These are phyloP conservation scores for Sebastes ruberrimus DNA, from an alignment of 2,797 vertebrate genomes.

Conservation along the genomic window DNA sequence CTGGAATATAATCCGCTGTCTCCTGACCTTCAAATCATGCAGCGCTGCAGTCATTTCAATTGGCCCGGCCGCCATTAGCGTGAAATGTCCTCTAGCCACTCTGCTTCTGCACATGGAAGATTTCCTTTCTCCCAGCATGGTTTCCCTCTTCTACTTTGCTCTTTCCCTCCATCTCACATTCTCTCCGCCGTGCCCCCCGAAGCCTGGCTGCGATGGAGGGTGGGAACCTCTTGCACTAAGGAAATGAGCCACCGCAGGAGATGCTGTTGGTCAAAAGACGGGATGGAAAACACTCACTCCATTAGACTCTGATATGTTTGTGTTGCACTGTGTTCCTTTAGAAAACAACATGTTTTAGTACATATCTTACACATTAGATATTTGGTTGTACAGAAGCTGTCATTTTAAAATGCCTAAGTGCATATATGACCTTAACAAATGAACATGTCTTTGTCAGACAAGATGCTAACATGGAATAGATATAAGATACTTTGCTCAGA, in stretches of 20 bases:
- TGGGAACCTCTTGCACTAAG: slow-evolving; percentile 73
- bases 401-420: slow-evolving; percentile 18
- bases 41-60: slow-evolving; percentile 85
- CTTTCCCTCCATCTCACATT: slow-evolving; percentile 71
- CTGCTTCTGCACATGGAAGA: slow-evolving; percentile 77
- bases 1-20: slow-evolving; percentile 86
- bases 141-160: slow-evolving; percentile 78
- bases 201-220: slow-evolving; percentile 66
- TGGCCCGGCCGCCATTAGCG: slow-evolving; percentile 84
- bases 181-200: slow-evolving; percentile 64
- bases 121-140: slow-evolving; percentile 85
- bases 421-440: slow-evolving; percentile 21
- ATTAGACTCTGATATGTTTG: slow-evolving; percentile 62
- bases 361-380: slow-evolving; percentile 3
- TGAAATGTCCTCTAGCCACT: slow-evolving; percentile 87
- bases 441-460: not conserved
- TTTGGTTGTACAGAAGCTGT: slow-evolving; percentile 4
- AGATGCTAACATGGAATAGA: not conserved
- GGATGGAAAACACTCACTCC: slow-evolving; percentile 64
- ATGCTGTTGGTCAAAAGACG: slow-evolving; percentile 75
- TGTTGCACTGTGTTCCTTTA: slow-evolving; percentile 41
- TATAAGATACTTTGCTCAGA: not conserved
- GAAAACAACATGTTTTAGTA: slow-evolving; percentile 15
- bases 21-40: slow-evolving; percentile 88
- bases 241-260: slow-evolving; percentile 79